phyloP scores from a whole-genome alignment of 2,888 invertebrate species.

The Leptinotarsa juncta region DNA sequence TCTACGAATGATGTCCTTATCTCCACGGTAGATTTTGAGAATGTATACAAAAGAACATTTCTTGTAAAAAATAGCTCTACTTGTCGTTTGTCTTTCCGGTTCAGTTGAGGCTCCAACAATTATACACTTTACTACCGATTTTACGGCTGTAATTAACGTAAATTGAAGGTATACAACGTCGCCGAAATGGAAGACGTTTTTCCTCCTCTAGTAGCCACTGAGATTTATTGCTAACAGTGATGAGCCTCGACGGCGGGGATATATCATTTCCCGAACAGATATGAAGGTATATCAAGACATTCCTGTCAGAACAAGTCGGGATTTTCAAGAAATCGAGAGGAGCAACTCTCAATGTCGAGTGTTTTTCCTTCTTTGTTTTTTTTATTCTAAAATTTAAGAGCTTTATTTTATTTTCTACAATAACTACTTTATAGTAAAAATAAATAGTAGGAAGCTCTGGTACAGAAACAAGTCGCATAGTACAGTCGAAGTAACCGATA shows the following conservation, averaged over 20 bases:
- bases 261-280: slow-evolving; percentile 4
- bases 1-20: slow-evolving; percentile 50
- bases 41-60: slow-evolving; percentile 44
- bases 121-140: slow-evolving; percentile 25
- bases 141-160: slow-evolving; percentile 21
- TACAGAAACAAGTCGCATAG: too few species aligned
- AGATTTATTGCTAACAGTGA: slow-evolving; percentile 17
- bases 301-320: not conserved
- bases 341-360: too few species aligned
- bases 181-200: slow-evolving; percentile 4
- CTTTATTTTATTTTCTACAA: too few species aligned
- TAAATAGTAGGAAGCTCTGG: too few species aligned
- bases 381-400: too few species aligned
- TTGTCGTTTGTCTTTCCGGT: slow-evolving; percentile 29
- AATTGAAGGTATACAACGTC: slow-evolving; percentile 12
- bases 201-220: slow-evolving; percentile 4
- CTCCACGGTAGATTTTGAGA: slow-evolving; percentile 51
- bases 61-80: slow-evolving; percentile 42
- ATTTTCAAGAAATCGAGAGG: too few species aligned
- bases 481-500: too few species aligned
- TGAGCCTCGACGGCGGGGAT: not conserved
- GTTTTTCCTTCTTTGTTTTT: too few species aligned
- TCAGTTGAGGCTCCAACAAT: slow-evolving; percentile 13
- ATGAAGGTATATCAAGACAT: slow-evolving; percentile 12
- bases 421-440: too few species aligned